phyloP scores from a whole-genome alignment of 1,140 invertebrate genomes.

The Calycopis cecrops region DNA sequence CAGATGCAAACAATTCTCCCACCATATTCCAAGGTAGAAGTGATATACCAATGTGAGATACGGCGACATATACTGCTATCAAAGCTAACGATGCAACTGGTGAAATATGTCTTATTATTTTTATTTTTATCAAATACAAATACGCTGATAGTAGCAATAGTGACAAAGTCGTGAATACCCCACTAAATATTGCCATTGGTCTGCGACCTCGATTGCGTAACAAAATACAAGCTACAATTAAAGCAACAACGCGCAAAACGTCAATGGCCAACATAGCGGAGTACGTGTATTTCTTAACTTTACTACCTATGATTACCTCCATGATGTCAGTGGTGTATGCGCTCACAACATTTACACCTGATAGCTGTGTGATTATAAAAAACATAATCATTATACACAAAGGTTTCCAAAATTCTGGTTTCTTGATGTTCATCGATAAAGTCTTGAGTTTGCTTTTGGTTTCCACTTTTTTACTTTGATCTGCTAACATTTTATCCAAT shows the following conservation, averaged over 20 bases:
- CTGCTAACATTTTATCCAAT: slow-evolving; percentile 66
- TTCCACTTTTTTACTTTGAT: slow-evolving; percentile 50
- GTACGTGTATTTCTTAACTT: slow-evolving; percentile 74
- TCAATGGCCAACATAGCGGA: slow-evolving; percentile 81
- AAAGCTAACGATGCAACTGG: slow-evolving; percentile 52
- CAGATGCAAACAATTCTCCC: slow-evolving; percentile 74
- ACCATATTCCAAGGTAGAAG: slow-evolving; percentile 78
- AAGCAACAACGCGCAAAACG: slow-evolving; percentile 78
- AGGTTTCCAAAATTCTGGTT: slow-evolving; percentile 77
- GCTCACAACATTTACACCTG: slow-evolving; percentile 81
- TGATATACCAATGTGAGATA: slow-evolving; percentile 66
- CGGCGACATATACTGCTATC: slow-evolving; percentile 59
- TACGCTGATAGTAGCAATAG: slow-evolving; percentile 69
- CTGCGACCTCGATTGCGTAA: slow-evolving; percentile 76
- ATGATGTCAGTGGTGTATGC: slow-evolving; percentile 83
- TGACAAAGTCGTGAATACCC: slow-evolving; percentile 71
- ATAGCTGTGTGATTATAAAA: slow-evolving; percentile 78
- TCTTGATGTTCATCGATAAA: slow-evolving; percentile 50
- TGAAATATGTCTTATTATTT: slow-evolving; percentile 44
- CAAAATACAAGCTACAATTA: slow-evolving; percentile 76
- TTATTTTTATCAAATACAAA: slow-evolving; percentile 52
- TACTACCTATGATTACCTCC: slow-evolving; percentile 69
- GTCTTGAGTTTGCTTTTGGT: slow-evolving; percentile 47
- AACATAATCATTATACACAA: slow-evolving; percentile 76
- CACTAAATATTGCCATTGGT: slow-evolving; percentile 76